A percentile compares a stretch with the other conserved stretches of the same genome.
These are phyloP conservation scores for Micronycteris hirsuta DNA, from an alignment of 2,113 vertebrate genomes.

Conservation along the genomic window DNA sequence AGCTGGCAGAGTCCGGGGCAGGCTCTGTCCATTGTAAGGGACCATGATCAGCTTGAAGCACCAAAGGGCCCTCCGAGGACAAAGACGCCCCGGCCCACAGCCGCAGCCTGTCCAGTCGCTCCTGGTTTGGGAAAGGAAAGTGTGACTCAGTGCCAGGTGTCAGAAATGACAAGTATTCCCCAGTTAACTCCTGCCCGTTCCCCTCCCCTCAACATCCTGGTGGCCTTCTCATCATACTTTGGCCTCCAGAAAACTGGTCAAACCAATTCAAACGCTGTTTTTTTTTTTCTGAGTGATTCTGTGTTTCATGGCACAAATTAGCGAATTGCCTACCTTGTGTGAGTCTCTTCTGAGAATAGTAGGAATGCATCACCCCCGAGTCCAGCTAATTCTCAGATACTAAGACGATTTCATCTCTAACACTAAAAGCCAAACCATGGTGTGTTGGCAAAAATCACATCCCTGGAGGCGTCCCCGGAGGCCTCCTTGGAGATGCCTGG, in stretches of 20 bases:
- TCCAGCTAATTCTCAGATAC: neutral
- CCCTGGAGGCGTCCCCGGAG: neutral
- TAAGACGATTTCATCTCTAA: neutral
- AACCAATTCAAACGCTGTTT: neutral
- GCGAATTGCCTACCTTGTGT: neutral
- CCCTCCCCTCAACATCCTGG: neutral
- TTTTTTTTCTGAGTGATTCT: neutral
- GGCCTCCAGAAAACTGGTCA: neutral
- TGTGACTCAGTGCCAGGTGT: neutral
- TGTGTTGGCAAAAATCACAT: neutral
- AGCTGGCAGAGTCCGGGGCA: neutral
- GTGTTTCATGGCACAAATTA: neutral
- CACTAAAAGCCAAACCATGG: neutral
- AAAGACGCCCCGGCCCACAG: no score
- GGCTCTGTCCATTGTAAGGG: neutral
- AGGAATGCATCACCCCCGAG: neutral
- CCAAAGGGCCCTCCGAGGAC: neutral
- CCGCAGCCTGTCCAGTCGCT: neutral
- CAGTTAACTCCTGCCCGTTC: fast-evolving
- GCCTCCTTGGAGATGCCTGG: neutral
- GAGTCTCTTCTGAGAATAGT: neutral
- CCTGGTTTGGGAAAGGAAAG: neutral
- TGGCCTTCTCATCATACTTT: neutral
- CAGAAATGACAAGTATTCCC: neutral
- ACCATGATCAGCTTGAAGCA: neutral